Conservation (phyloP, 2,888 invertebrate genomes). For the Cerastis rubricosa region DNA sequence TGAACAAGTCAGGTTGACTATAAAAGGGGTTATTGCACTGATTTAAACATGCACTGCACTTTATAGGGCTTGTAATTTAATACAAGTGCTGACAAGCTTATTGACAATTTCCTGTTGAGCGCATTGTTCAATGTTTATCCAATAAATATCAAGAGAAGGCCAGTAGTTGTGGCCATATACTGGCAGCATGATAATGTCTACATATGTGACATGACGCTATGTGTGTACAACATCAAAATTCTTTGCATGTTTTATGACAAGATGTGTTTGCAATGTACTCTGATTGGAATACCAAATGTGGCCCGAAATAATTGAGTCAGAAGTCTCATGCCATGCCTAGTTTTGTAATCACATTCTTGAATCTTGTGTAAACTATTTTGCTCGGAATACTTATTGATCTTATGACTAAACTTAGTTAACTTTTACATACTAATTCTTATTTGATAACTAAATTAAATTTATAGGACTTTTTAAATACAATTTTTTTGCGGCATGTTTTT, state of each 20-base stretch:
- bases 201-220: conserved; percentile 46
- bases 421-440: background rate
- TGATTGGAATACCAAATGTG: conserved; percentile 78
- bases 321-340: conserved; percentile 62
- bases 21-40: conserved; percentile 74
- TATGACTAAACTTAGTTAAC: conserved; percentile 2
- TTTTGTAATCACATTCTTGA: conserved; percentile 65
- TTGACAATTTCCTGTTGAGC: conserved; percentile 86
- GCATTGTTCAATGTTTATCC: conserved; percentile 83
- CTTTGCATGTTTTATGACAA: conserved; percentile 69
- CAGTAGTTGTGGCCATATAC: conserved; percentile 58
- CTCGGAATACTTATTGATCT: conserved; percentile 35
- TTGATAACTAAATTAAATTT: background rate
- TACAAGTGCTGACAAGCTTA: conserved; percentile 82
- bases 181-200: conserved; percentile 46
- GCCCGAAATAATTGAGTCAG: conserved; percentile 70
- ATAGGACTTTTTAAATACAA: background rate
- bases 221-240: conserved; percentile 67
- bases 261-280: conserved; percentile 70
- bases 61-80: conserved; percentile 66
- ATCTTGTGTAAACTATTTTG: conserved; percentile 51
- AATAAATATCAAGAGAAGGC: conserved; percentile 79
- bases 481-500: background rate
- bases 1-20: conserved; percentile 5
- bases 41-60: conserved; percentile 71